Evolutionary conservation across 2,113 vertebrate species (phyloP).

Genomic region (Carassius gibelio): DNA sequence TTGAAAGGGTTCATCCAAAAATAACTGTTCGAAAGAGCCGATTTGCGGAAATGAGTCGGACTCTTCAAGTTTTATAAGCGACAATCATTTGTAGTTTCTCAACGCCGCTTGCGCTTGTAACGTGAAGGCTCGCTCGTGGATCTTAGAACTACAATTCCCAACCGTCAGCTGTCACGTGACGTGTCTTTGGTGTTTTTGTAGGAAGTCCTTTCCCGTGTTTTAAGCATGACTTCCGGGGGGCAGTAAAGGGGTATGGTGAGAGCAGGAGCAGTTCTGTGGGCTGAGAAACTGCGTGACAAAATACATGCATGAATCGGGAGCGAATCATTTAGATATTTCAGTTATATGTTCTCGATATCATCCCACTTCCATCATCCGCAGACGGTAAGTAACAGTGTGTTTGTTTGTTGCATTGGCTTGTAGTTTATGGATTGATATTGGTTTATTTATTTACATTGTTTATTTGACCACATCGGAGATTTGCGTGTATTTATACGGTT

Average conservation of each 20-base stretch:
- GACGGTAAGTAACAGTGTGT: conserved; percentile 61
- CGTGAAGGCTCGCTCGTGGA: not conserved
- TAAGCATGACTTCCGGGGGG: conserved; percentile 70
- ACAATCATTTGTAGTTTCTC: not conserved
- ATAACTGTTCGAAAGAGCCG: not conserved
- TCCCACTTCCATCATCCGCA: not conserved
- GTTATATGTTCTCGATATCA: conserved; percentile 52
- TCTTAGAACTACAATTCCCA: conserved; percentile 69
- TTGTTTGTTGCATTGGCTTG: conserved; percentile 35
- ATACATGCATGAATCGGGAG: conserved; percentile 11
- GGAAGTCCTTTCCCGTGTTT: conserved; percentile 64
- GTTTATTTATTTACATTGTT: conserved; percentile 42
- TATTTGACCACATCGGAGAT: not conserved
- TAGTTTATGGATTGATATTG: conserved; percentile 54
- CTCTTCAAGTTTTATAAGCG: not conserved
- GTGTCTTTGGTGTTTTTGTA: conserved; percentile 70
- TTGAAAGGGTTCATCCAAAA: not conserved
- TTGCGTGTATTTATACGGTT: not conserved
- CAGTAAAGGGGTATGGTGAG: too few species aligned
- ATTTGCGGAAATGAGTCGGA: not conserved
- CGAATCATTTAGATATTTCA: conserved; percentile 22
- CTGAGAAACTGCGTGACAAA: conserved; percentile 12
- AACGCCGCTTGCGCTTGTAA: not conserved
- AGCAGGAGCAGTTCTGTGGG: conserved; percentile 12
- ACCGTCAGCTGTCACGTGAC: not conserved